Base-by-base conservation (phyloP, 2,797 vertebrate genomes). In the Rhinoraja longicauda region DNA sequence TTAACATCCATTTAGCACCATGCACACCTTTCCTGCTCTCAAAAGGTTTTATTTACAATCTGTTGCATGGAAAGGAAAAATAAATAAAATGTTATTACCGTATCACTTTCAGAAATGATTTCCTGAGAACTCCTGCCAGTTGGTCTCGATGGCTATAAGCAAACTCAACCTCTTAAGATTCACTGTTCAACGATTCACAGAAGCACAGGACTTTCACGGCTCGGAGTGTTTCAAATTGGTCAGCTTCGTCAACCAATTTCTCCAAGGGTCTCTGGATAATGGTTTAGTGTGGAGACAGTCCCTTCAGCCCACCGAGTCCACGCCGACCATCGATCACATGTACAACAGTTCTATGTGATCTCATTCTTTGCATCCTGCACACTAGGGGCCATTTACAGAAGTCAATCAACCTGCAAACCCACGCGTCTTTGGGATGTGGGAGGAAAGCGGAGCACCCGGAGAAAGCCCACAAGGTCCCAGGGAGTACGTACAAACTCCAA, bases 171-270 rank as follows among this genome's bases (percentile, higher is more conserved):
- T 84, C 29, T 62, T 62, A 64, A 86, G 59, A 10, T n/a, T 86
- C 29, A n/a, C 53, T 13, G 57, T 62, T 86, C 64, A 86, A 86
- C 86, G 53, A 86, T 62, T 86, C 19, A 86, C 53, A 86, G 82
- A 84, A 53, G 59, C 29, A 59, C 3, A 1, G 19, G 81, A 10
- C 29, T 29, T 84, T 59, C 81, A 59, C 57, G 26, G 13, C 26
- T 13, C 13, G 6, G 53, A 62, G 24, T 29, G n/a, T 32, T 86
- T 86, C 26, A 86, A n/a, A n/a, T 17, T 4, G 39, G 4, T 15
- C 12, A 59, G 29, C 57, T 5, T 64, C 82, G 6, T 86, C 59
- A 86, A 86, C 26, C 29, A 62, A 62, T 86, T 86, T 86, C 29
- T n/a, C 82, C 29, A 62, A 19, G 57, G 29, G 15, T 62, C 26